phyloP scores from a whole-genome alignment of 2,888 invertebrate genomes.

The Schizotus pectinicornis region DNA sequence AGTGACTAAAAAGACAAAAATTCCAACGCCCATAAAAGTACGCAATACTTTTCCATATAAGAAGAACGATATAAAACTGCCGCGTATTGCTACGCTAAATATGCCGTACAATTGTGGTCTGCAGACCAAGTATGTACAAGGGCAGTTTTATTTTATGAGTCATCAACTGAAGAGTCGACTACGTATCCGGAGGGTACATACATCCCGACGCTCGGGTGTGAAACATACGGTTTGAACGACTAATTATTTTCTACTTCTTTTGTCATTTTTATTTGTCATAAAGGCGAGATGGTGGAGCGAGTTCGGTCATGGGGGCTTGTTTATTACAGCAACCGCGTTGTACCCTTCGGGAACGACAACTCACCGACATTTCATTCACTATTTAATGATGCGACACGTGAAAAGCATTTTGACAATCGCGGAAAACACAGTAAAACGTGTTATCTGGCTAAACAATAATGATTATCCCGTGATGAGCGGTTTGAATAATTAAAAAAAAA shows the following conservation, averaged over 20 bases:
- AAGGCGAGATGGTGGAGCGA: slow-evolving; percentile 29
- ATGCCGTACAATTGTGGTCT: slow-evolving; percentile 1
- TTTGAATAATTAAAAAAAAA: too few species aligned
- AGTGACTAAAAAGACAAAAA: too few species aligned
- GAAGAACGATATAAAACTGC: not conserved
- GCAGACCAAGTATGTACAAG: not conserved
- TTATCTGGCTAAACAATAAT: slow-evolving; percentile 27
- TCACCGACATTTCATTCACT: slow-evolving; percentile 33
- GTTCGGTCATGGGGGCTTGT: slow-evolving; percentile 33
- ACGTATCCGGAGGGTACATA: slow-evolving; percentile 1
- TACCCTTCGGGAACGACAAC: slow-evolving; percentile 26
- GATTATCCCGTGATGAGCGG: not conserved
- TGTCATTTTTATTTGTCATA: slow-evolving; percentile 33
- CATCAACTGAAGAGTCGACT: slow-evolving; percentile 11
- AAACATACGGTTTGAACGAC: slow-evolving; percentile 14
- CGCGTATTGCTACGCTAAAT: not conserved
- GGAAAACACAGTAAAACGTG: slow-evolving; percentile 26
- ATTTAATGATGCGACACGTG: slow-evolving; percentile 31
- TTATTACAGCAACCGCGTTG: slow-evolving; percentile 26
- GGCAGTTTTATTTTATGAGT: slow-evolving; percentile 10
- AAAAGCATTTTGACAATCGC: slow-evolving; percentile 26
- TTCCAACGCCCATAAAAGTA: too few species aligned
- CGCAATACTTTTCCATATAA: too few species aligned
- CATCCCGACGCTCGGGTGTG: slow-evolving; percentile 1
- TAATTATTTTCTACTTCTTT: slow-evolving; percentile 39